Conservation (phyloP, 2,888 invertebrate species). For the Drosophila hamatofila region DNA sequence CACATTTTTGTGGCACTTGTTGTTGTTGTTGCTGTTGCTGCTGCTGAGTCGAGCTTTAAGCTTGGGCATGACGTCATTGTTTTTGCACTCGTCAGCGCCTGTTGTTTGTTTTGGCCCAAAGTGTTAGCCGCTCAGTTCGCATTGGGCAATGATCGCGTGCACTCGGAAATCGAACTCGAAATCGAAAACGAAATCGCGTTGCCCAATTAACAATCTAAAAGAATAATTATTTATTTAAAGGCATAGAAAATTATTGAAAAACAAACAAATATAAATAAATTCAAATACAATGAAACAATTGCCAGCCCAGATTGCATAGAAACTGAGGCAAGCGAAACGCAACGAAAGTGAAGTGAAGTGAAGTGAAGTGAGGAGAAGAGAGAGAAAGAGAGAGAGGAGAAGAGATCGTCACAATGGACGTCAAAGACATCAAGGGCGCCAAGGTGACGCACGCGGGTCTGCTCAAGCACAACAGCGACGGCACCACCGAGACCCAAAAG, state of each 20-base stretch:
- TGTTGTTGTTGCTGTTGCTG: conserved; percentile 30
- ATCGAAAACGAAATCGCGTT: conserved; percentile 25
- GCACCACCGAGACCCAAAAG: conserved; percentile 87
- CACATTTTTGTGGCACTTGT: conserved; percentile 59
- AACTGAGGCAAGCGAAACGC: conserved; percentile 36
- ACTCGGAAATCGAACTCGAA: conserved; percentile 57
- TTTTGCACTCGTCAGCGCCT: conserved; percentile 51
- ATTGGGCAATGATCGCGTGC: conserved; percentile 79
- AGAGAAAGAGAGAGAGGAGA: conserved; percentile 25
- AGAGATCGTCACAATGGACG: conserved; percentile 80
- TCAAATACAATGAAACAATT: conserved; percentile 49
- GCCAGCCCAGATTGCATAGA: conserved; percentile 34
- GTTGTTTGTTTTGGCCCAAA: conserved; percentile 57
- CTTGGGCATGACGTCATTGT: conserved; percentile 80
- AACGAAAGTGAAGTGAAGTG: conserved; percentile 41
- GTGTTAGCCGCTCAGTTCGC: conserved; percentile 72
- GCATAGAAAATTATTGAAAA: background rate
- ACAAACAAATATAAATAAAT: background rate
- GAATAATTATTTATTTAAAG: conserved; percentile 31
- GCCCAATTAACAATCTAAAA: conserved; percentile 33
- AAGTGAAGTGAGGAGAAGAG: conserved; percentile 25
- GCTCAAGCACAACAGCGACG: conserved; percentile 87
- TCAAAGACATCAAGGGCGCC: conserved; percentile 86
- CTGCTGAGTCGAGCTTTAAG: conserved; percentile 60
- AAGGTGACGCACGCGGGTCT: conserved; percentile 87